Evolutionary conservation across 2,113 vertebrate species (phyloP), one percentile per base, ranked within the genome.

Genomic region (Sylvicapra grimmia): DNA sequence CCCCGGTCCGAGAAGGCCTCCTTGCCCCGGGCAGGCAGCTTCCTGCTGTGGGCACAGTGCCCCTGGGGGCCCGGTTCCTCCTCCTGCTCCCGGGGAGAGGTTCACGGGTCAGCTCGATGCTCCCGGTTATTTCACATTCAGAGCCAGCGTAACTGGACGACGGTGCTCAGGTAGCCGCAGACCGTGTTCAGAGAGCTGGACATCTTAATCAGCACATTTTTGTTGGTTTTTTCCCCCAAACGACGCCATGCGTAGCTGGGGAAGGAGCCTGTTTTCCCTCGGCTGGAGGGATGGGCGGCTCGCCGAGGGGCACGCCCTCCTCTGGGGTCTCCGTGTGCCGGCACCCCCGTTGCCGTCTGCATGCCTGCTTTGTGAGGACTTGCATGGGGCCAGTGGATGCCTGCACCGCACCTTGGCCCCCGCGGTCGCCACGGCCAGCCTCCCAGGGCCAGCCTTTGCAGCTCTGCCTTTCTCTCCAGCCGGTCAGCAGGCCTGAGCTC

Each of bases 191-290:
- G 13, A 23, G 36, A 61, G 18, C 59, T 36, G 63, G 56, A 33
- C 23, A n/a, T 75, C 47, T 40, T 5, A 2, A 12, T 54, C 51
- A 40, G 5, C 44, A 63, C 0, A 2, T 12, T 61, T 84, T 27
- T 29, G n/a, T 47, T 36, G 6, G 2, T 25, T 11, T 33, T 36
- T 36, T 19, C 7, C 6, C 21, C 47, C 2, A 11, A 21, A 54
- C 8, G 25, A 4, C 2, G 33, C 16, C 4, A 2, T 21, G 10
- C n/a, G 4, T 2, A 0, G 0, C 13, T 31, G 5, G 59, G 40
- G 49, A 51, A 14, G 23, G 63, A 21, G 7, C 3, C 14, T 3
- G 5, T 11, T 56, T 29, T 31, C 7, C 36, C 33, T 49, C 2
- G 2, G 44, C 15, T 49, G 75, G 15, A 7, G 18, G 9, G 31